Conservation (phyloP, 1,140 invertebrate species). For the Aphis gossypii region DNA sequence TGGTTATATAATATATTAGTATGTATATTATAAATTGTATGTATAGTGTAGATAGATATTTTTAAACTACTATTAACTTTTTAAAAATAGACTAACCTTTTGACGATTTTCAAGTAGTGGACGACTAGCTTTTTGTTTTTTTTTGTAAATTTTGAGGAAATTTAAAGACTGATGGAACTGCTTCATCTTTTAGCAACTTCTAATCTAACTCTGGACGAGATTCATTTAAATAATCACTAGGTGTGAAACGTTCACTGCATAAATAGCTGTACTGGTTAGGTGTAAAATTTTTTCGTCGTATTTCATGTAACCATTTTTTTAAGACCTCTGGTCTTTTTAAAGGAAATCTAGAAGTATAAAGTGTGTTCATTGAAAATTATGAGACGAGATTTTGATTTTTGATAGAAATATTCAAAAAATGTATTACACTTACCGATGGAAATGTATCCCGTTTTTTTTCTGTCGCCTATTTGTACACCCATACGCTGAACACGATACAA, state of each 20-base stretch:
- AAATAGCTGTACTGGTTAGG: background rate
- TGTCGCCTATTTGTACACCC: background rate
- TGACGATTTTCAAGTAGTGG: background rate
- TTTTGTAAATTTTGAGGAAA: constrained; percentile 8
- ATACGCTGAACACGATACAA: background rate
- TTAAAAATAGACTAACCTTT: background rate
- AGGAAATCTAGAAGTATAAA: constrained; percentile 5
- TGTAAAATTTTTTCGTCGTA: background rate
- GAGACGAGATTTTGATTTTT: background rate
- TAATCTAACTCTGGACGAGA: background rate
- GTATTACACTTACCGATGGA: constrained; percentile 17
- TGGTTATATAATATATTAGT: no score
- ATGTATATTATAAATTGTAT: no score
- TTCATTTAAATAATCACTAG: constrained; percentile 26
- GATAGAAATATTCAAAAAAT: background rate
- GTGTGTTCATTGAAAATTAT: background rate
- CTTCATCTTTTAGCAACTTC: background rate
- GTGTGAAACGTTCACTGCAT: constrained; percentile 1
- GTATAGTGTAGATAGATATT: no score
- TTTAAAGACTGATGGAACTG: background rate
- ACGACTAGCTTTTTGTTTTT: background rate
- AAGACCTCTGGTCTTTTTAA: background rate
- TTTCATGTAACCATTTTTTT: background rate
- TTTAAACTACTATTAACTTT: background rate
- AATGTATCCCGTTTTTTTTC: constrained; percentile 7